Evolutionary conservation across 2,888 invertebrate genomes (phyloP).

Genomic region (Micoletzkya japonica): DNA sequence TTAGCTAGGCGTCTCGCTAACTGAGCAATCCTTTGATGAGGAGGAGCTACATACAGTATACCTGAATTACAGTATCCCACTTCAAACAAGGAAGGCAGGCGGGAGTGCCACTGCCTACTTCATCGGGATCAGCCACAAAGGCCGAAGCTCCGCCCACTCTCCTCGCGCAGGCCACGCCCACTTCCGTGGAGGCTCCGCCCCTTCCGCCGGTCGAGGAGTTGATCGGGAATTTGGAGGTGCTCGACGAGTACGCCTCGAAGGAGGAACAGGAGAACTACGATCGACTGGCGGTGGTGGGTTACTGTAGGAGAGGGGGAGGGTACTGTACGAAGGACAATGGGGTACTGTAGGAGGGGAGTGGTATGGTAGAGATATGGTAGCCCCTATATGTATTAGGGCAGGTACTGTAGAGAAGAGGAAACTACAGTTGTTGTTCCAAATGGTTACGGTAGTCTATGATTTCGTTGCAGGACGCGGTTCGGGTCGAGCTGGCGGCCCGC

Average conservation of each 20-base stretch:
- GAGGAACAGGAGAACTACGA: conserved; percentile 48
- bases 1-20: no score
- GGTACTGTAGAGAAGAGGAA: no score
- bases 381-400: no score
- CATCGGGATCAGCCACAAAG: conserved; percentile 2
- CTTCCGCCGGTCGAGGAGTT: conserved; percentile 39
- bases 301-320: no score
- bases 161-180: background rate
- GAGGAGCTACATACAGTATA: background rate
- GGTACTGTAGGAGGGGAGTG: no score
- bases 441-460: no score
- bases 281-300: conserved; percentile 52
- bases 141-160: background rate
- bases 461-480: conserved; percentile 52
- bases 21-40: no score
- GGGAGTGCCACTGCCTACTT: background rate
- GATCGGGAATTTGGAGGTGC: conserved; percentile 56
- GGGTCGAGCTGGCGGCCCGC: conserved; percentile 56
- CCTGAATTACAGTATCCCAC: conserved; percentile 29
- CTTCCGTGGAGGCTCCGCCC: background rate
- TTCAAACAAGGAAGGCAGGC: conserved; percentile 31
- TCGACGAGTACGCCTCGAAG: conserved; percentile 42
- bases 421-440: no score
- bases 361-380: no score
- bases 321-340: no score